Conservation (phyloP, 2,888 invertebrate species). For the Cerastoderma edule region DNA sequence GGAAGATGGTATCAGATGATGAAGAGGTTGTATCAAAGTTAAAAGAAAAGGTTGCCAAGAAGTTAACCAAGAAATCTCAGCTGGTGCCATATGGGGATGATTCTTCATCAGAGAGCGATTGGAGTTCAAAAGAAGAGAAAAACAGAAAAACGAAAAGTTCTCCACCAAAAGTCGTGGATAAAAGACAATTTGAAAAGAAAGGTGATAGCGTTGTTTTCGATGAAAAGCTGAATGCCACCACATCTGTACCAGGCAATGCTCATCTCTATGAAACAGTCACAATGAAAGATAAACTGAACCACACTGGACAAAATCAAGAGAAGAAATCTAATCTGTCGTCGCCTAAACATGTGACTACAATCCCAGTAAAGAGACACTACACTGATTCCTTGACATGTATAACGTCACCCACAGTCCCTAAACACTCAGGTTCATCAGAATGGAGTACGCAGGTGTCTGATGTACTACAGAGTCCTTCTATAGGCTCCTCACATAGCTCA, state of each 20-base stretch:
- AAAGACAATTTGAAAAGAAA: slow-evolving; percentile 17
- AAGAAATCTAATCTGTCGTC: slow-evolving; percentile 26
- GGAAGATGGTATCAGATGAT: slow-evolving; percentile 70
- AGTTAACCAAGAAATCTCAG: slow-evolving; percentile 48
- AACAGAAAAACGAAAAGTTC: neutral
- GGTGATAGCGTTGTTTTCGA: slow-evolving; percentile 68
- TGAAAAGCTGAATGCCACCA: slow-evolving; percentile 73
- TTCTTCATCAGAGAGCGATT: slow-evolving; percentile 78
- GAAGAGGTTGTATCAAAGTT: slow-evolving; percentile 49
- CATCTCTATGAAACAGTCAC: slow-evolving; percentile 65
- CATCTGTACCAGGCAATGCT: slow-evolving; percentile 77
- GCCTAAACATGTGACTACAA: slow-evolving; percentile 17
- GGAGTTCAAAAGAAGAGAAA: slow-evolving; percentile 15
- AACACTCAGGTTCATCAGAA: slow-evolving; percentile 59
- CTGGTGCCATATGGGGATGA: slow-evolving; percentile 83
- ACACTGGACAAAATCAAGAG: slow-evolving; percentile 25
- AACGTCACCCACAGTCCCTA: slow-evolving; percentile 34
- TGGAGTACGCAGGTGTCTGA: slow-evolving; percentile 80
- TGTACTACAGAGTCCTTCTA: slow-evolving; percentile 77
- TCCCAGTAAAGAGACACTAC: slow-evolving; percentile 38
- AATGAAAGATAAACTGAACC: slow-evolving; percentile 46
- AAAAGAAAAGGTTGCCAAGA: slow-evolving; percentile 35
- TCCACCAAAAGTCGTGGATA: slow-evolving; percentile 1
- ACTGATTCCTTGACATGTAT: slow-evolving; percentile 46
- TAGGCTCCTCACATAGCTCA: slow-evolving; percentile 71